Conservation (phyloP, 2,113 vertebrate genomes). For the Aldabrachelys gigantea region DNA sequence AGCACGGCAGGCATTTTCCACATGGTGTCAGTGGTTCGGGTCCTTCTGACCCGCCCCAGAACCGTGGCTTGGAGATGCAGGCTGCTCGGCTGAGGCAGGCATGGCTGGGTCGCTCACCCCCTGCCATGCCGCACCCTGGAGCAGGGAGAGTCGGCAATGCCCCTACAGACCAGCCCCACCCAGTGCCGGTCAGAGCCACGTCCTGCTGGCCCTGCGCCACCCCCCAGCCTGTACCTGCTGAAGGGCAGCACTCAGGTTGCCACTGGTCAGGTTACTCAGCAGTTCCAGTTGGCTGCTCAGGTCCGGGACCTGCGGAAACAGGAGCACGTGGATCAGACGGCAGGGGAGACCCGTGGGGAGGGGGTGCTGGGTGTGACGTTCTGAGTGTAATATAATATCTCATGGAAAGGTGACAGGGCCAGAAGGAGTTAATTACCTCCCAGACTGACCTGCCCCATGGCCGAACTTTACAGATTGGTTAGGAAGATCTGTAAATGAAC, state of each 20-base stretch:
- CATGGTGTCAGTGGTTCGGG: background rate
- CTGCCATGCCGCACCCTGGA: too few species aligned
- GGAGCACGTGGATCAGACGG: background rate
- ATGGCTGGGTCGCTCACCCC: background rate
- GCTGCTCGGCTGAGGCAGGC: too few species aligned
- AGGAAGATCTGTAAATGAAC: too few species aligned
- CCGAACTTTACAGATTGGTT: too few species aligned
- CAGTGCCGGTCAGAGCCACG: background rate
- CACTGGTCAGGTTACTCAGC: background rate
- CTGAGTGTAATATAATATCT: too few species aligned
- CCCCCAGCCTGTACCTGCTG: background rate
- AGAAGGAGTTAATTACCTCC: too few species aligned
- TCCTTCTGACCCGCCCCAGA: background rate
- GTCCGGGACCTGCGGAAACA: background rate
- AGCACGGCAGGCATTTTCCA: background rate
- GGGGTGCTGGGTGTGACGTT: too few species aligned
- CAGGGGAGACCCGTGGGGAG: accelerated
- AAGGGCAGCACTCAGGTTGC: accelerated
- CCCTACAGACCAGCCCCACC: too few species aligned
- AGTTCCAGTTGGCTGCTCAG: slow-evolving; percentile 40
- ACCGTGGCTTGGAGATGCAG: background rate
- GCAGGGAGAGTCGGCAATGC: background rate
- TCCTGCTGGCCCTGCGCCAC: too few species aligned
- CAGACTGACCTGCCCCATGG: too few species aligned
- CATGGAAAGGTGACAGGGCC: too few species aligned